Evolutionary conservation across 1,140 invertebrate species (phyloP).

Genomic region (Myzus persicae): DNA sequence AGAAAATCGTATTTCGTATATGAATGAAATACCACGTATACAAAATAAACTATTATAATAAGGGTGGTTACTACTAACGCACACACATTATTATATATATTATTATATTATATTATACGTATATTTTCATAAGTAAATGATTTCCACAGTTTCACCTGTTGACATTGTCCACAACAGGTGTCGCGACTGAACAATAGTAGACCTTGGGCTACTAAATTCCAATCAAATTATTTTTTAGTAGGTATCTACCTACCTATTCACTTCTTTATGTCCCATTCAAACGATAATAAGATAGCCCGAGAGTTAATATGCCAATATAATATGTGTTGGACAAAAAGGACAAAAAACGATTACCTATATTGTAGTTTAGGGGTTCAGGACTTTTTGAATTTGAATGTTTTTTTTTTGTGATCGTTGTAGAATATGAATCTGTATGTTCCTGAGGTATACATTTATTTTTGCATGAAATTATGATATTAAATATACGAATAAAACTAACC

Average conservation of each 20-base stretch:
- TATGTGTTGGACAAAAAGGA: too few species aligned
- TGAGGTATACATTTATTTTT: not conserved
- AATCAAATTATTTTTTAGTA: slow-evolving; percentile 44
- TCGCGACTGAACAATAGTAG: slow-evolving; percentile 54
- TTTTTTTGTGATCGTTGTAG: not conserved
- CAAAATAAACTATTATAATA: not conserved
- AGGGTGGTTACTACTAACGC: not conserved
- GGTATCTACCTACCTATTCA: not conserved
- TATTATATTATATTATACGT: not conserved
- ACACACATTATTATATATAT: not conserved
- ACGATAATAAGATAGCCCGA: not conserved
- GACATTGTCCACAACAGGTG: slow-evolving; percentile 57
- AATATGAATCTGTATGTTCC: not conserved
- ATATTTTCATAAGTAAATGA: slow-evolving; percentile 49
- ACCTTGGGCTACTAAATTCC: slow-evolving; percentile 57
- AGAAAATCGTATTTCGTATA: slow-evolving; percentile 34
- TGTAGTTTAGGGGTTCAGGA: too few species aligned
- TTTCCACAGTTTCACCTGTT: slow-evolving; percentile 58
- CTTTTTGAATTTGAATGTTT: too few species aligned
- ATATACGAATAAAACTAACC: too few species aligned
- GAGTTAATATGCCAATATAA: not conserved
- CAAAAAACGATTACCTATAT: too few species aligned
- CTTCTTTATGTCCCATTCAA: not conserved
- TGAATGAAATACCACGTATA: slow-evolving; percentile 17
- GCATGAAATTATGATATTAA: not conserved